Base-by-base conservation (phyloP, 2,888 invertebrate species). In the Ochlodes sylvanus region DNA sequence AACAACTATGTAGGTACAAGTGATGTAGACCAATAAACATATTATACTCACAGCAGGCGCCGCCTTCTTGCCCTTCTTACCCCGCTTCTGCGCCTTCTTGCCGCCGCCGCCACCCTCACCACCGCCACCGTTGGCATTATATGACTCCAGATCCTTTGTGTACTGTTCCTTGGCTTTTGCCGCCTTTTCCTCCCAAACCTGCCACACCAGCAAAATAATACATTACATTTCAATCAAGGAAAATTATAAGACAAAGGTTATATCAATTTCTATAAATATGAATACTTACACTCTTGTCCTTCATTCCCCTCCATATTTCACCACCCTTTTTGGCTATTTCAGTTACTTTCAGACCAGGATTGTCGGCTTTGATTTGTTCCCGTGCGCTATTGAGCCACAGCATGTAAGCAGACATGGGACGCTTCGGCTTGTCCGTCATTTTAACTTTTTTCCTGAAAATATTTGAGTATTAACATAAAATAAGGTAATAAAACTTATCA, bases 321-420 rank as follows among this genome's bases (percentile, higher is more conserved):
- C 99, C 99, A 69, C 97, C 99, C 82, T 97, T 98, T 91, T 98
- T 99, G 52, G 98, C 97, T 71, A 99, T 96, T 82, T 99, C 99
- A 9, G 98, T 98, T 32, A 99, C 96, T 81, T 96, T 96, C 72
- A 98, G 96, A 72, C 98, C 98, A 34, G 99, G 98, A 93, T 97
- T 95, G 62, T 98, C 97, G 42, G 96, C 94, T 89, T 99, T 99
- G 74, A 99, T 97, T 75, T 94, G 93, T 79, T 98, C 97, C 76
- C 99, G 95, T 70, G 95, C 96, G 76, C 97, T 98, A 86, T 97
- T 98, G 75, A 99, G 94, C 98, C 98, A 99, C 75, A 99, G 87
- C 96, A 99, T 98, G 87, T 98, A 99, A 2, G 98, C 98, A 60
- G 98, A 96, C 82, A 96, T 95, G 47, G 99, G 97, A 83, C 98